These are phyloP conservation scores for Coregonus ussuriensis DNA, from an alignment of 2,797 vertebrate genomes.

Conservation along the genomic window DNA sequence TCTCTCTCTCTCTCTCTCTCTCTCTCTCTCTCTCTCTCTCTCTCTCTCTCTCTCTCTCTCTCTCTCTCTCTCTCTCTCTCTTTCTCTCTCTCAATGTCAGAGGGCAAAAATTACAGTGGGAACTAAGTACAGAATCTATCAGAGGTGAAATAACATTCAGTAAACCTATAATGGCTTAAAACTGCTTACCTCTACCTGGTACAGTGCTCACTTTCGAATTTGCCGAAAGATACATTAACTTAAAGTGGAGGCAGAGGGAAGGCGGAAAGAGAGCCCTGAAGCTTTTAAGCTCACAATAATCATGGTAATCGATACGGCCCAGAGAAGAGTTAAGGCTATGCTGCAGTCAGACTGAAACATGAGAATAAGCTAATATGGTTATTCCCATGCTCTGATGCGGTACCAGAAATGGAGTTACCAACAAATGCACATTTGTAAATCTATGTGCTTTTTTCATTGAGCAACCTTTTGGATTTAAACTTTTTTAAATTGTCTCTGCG, in stretches of 20 bases:
- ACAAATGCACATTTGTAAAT: constrained; percentile 43
- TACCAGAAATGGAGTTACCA: constrained; percentile 26
- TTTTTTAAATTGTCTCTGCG: constrained; percentile 21
- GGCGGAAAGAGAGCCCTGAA: constrained; percentile 38
- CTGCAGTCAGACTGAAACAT: constrained; percentile 45
- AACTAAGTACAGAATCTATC: neutral
- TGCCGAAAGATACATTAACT: constrained; percentile 36
- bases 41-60: neutral
- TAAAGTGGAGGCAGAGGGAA: constrained; percentile 43
- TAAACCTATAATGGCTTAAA: neutral
- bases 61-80: neutral
- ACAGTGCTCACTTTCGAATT: constrained; percentile 54
- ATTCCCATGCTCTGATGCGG: constrained; percentile 43
- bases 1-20: too few species aligned
- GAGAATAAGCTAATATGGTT: constrained; percentile 49
- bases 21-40: too few species aligned
- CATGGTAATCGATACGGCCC: constrained; percentile 39
- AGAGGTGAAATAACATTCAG: neutral
- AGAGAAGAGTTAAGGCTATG: constrained; percentile 19
- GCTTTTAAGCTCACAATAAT: constrained; percentile 60
- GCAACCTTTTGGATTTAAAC: neutral
- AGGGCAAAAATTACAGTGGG: neutral
- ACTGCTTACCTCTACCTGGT: constrained; percentile 37
- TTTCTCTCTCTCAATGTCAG: too few species aligned
- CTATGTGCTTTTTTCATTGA: constrained; percentile 5